Evolutionary conservation across 2,113 vertebrate species (phyloP).

Genomic region (Burhinus oedicnemus): DNA sequence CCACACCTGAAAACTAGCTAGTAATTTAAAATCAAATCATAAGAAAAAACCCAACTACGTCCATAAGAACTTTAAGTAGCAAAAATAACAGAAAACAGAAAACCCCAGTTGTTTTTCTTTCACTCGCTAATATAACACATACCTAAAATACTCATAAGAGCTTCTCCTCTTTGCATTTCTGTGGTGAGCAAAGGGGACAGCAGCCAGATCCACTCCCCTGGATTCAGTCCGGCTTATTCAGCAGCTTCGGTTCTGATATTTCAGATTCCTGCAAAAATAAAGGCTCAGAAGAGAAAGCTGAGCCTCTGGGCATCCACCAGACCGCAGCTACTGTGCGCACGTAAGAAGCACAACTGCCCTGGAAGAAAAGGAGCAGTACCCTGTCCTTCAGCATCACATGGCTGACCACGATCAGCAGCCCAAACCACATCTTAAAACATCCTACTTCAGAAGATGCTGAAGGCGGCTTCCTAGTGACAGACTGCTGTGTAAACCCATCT

Average conservation of each 20-base stretch:
- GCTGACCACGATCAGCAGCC: not conserved
- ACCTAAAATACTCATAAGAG: not conserved
- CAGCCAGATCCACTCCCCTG: not conserved
- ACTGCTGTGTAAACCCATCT: not conserved
- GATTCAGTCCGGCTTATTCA: not conserved
- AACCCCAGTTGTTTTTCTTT: not conserved
- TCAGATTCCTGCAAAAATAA: slow-evolving; percentile 7
- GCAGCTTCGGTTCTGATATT: not conserved
- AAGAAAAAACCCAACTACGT: not conserved
- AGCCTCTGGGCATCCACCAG: not conserved
- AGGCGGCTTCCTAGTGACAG: fast-evolving
- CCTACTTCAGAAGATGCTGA: not conserved
- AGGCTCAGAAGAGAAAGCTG: not conserved
- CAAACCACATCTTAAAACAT: not conserved
- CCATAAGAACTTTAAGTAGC: not conserved
- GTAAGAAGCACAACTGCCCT: not conserved
- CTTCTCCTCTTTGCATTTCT: not conserved
- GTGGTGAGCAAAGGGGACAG: not conserved
- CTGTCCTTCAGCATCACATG: not conserved
- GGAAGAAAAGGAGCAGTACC: not conserved
- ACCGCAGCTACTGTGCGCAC: not conserved
- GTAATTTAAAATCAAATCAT: not conserved
- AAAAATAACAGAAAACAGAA: not conserved
- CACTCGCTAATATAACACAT: not conserved
- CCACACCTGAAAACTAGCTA: not conserved